phyloP scores from a whole-genome alignment of 2,797 vertebrate genomes.

The Thamnophis elegans region DNA sequence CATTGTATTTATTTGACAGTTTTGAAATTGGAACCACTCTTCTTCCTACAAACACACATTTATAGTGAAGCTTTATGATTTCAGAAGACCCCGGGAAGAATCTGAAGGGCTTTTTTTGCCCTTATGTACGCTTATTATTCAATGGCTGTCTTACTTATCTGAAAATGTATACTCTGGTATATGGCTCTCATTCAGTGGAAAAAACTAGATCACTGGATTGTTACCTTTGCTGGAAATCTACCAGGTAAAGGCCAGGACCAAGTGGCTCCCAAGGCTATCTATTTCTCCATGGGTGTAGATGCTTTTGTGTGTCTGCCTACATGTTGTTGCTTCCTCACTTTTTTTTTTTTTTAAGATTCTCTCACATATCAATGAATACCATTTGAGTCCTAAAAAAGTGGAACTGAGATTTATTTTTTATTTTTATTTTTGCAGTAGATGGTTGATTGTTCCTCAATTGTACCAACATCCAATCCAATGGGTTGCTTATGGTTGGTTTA shows the following conservation, averaged over 20 bases:
- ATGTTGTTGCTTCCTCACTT: not conserved
- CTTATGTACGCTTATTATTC: accelerated
- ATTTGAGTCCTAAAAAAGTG: not conserved
- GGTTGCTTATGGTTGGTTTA: not conserved
- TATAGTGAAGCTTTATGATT: not conserved
- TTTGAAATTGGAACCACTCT: constrained; percentile 19
- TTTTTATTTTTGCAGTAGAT: no score
- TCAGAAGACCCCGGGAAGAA: not conserved
- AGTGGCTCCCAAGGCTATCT: not conserved
- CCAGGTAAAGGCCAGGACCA: not conserved
- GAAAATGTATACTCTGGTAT: not conserved
- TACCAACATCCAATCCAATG: constrained; percentile 15
- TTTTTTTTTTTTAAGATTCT: not conserved
- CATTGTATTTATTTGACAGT: not conserved
- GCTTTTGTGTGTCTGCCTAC: not conserved
- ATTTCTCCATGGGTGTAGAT: not conserved
- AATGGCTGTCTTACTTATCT: not conserved
- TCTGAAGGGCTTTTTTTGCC: not conserved
- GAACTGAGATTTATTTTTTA: not conserved
- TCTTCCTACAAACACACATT: not conserved
- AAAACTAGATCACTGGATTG: not conserved
- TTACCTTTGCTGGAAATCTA: not conserved
- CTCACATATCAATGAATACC: not conserved
- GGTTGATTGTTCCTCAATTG: constrained; percentile 9
- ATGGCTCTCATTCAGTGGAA: not conserved